Base-by-base conservation (phyloP, 1,140 invertebrate genomes). In the Littorina saxatilis region DNA sequence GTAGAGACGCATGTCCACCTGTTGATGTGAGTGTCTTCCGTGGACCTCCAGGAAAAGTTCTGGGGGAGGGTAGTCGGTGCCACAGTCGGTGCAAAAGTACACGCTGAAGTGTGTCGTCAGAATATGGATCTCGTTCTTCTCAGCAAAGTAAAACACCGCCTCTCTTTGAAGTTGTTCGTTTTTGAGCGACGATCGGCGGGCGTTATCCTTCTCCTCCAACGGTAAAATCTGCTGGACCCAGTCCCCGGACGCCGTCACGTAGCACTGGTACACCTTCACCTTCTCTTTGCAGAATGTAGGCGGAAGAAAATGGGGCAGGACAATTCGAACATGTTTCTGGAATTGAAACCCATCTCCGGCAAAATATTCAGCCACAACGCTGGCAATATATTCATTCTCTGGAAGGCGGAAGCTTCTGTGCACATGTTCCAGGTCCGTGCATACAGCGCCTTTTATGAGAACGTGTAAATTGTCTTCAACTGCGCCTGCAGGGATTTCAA, bases 41-140 rank as follows among this genome's bases (percentile, higher is more conserved):
- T 40, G 70, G n/a, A 43, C 70, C 39, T 43, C 17, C 0, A 73
- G 35, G 23, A 3, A 20, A 35, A 73, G 23, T 29, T 73, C 70
- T 0, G 70, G 70, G 15, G 70, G 70, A 2, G 37, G 37, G 70
- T 40, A 40, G 5, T 20, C 70, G 15, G 32, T 11, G 11, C 40
- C 70, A 11, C 70, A 73, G 0, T 20, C 70, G 15, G 70, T 73
- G 40, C 70, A 73, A 29, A 73, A 39, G 39, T 73, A 73, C 39
- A 32, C 70, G 70, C 70, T 73, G 70, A 73, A 73, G 37, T 73
- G 70, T 35, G 9, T 43, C 0, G 70, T 73, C 35, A 39, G 29
- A 20, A 73, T 37, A 29, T 73, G 39, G 40, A 73, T 43, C 70
- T 73, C 37, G 9, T 13, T 73, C 0, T 43, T 20, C 15, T 20